These are phyloP conservation scores for Drosophila persimilis DNA, from an alignment of 1,140 invertebrate species.

Conservation along the genomic window DNA sequence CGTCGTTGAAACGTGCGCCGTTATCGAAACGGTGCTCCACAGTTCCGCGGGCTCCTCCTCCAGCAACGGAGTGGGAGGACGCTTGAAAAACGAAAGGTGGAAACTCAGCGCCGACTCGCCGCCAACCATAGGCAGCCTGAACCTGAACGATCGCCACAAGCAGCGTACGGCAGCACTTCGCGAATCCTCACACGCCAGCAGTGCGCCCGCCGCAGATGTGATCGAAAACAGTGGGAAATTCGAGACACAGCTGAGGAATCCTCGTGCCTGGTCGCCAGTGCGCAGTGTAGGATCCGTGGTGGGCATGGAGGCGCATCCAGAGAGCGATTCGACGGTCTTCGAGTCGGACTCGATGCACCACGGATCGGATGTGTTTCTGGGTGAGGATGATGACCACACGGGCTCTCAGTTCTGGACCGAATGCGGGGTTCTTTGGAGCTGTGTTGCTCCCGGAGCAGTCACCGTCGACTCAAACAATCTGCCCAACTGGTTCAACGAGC, in stretches of 20 bases:
- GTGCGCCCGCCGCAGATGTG: slow-evolving; percentile 71
- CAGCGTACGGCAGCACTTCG: slow-evolving; percentile 62
- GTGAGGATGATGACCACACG: slow-evolving; percentile 89
- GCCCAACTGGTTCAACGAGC: slow-evolving; percentile 89
- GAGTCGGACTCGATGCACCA: slow-evolving; percentile 86
- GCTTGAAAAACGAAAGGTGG: slow-evolving; percentile 73
- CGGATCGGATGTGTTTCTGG: slow-evolving; percentile 87
- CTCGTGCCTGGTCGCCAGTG: slow-evolving; percentile 92
- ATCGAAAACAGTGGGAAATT: slow-evolving; percentile 82
- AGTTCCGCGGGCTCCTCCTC: slow-evolving; percentile 84
- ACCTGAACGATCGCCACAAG: slow-evolving; percentile 75
- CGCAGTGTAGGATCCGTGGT: slow-evolving; percentile 91
- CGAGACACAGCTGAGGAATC: slow-evolving; percentile 86
- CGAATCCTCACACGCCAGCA: slow-evolving; percentile 67
- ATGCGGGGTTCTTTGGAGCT: slow-evolving; percentile 90
- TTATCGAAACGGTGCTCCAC: slow-evolving; percentile 85
- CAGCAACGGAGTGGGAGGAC: slow-evolving; percentile 72
- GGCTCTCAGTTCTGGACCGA: slow-evolving; percentile 88
- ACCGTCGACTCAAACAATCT: slow-evolving; percentile 87
- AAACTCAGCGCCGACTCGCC: slow-evolving; percentile 69
- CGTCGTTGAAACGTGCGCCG: slow-evolving; percentile 72
- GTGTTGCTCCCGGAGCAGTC: slow-evolving; percentile 91
- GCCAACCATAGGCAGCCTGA: slow-evolving; percentile 77
- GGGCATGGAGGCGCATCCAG: slow-evolving; percentile 91
- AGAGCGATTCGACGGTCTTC: slow-evolving; percentile 90